Evolutionary conservation across 1,140 invertebrate genomes (phyloP).

Genomic region (Euglossa dilemma): DNA sequence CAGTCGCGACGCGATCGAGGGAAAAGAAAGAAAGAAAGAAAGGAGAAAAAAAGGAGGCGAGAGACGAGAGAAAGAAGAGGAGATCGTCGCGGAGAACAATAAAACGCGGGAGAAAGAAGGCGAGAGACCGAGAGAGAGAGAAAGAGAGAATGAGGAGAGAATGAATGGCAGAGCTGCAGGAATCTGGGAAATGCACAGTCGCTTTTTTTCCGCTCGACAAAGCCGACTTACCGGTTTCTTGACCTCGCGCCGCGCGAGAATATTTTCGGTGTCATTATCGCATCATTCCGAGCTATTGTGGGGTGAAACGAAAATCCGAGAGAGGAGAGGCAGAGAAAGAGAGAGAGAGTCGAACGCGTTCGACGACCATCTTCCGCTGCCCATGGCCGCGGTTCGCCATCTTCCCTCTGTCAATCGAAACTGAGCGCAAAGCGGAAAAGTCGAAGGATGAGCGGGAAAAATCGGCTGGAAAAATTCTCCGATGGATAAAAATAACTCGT

Average conservation of each 20-base stretch:
- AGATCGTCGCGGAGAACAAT: background rate
- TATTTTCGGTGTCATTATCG: slow-evolving; percentile 48
- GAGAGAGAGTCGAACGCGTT: background rate
- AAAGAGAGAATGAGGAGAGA: slow-evolving; percentile 41
- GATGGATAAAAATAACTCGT: slow-evolving; percentile 15
- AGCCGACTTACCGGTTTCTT: slow-evolving; percentile 49
- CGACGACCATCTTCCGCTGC: too few relatives aligned
- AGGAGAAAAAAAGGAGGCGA: slow-evolving; percentile 2
- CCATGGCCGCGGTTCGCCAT: too few relatives aligned
- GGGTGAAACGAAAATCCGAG: background rate
- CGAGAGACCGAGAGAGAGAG: too few relatives aligned
- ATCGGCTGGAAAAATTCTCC: slow-evolving; percentile 6
- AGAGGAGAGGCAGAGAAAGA: background rate
- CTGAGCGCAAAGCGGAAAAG: background rate
- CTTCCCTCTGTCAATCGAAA: background rate
- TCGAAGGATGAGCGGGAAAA: background rate
- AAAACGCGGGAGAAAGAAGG: background rate
- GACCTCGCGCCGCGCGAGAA: slow-evolving; percentile 31
- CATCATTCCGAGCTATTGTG: slow-evolving; percentile 13
- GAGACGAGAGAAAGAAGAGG: background rate
- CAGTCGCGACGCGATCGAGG: background rate
- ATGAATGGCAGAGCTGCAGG: slow-evolving; percentile 41
- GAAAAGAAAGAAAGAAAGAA: slow-evolving; percentile 13
- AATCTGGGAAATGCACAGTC: slow-evolving; percentile 44
- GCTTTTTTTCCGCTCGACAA: slow-evolving; percentile 22